Conservation (phyloP, 2,888 invertebrate species). For the Meteorus colon region DNA sequence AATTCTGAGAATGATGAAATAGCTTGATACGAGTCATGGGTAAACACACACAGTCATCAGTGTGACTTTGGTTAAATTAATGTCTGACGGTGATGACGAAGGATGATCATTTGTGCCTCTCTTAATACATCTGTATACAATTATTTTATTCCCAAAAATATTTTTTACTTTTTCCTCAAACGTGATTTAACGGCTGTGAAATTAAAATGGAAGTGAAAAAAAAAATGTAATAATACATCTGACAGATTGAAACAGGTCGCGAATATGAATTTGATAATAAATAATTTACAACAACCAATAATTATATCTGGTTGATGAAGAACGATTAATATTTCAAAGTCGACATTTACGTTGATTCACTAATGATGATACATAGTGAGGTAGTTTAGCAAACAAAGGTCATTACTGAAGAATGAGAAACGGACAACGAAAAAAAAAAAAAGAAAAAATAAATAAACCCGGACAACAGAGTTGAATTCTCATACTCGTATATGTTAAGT, state of each 20-base stretch:
- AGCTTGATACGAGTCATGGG: not conserved
- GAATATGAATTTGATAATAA: constrained; percentile 46
- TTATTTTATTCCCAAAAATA: not conserved
- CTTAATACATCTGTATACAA: constrained; percentile 1
- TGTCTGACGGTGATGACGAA: constrained; percentile 13
- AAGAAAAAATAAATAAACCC: constrained; percentile 20
- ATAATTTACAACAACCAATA: not conserved
- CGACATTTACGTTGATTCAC: too few species aligned
- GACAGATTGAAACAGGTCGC: constrained; percentile 52
- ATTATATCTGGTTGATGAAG: constrained; percentile 12
- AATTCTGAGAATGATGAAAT: not conserved
- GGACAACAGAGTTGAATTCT: not conserved
- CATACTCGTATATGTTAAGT: constrained; percentile 48
- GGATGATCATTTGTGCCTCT: not conserved
- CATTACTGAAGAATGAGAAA: constrained; percentile 22
- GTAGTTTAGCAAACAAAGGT: too few species aligned
- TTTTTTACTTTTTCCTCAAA: constrained; percentile 18
- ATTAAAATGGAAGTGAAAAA: not conserved
- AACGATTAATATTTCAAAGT: too few species aligned
- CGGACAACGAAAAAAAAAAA: constrained; percentile 32
- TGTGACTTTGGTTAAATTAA: constrained; percentile 33
- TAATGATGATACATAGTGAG: too few species aligned
- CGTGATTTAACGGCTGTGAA: not conserved
- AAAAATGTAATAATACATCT: constrained; percentile 17
- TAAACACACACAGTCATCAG: constrained; percentile 28